Evolutionary conservation across 2,888 invertebrate species (phyloP), one percentile per base, ranked within the genome.

Genomic region (Nysson spinosus): DNA sequence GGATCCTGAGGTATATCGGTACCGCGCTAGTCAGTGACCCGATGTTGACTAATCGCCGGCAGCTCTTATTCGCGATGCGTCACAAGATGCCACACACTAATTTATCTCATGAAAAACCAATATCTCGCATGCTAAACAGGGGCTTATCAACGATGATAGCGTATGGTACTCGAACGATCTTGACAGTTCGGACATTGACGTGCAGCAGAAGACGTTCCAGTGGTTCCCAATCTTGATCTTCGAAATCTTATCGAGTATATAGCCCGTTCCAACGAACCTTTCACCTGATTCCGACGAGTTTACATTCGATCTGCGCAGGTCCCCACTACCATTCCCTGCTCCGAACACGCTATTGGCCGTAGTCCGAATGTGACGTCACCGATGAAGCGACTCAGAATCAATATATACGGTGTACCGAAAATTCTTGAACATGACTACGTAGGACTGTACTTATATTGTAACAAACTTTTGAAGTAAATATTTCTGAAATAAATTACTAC

Each of bases 11-110:
- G 46, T 22, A 12, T 3, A 56, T 63, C 62, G 49, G 71, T 60
- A 75, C 75, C 67, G 61, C 75, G 67, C 75, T 75, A 75, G 72
- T 75, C 75, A 75, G 54, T 63, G 46, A 34, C 51, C 35, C 37
- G 46, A 17, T 39, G 39, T 50, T 47, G 60, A 60, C 60, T 70
- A 70, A 69, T 54, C 46, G 55, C 44, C 37, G 43, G 34, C 14
- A 16, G 39, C 28, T 14, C 5, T n/a, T 43, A 32, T 19, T n/a
- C 7, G 4, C 30, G 37, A 42, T 46, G 35, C 49, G 50, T 49
- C 39, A 44, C 47, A 19, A 49, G 51, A 46, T 44, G 44, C 12
- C 28, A 19, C 4, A 26, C 52, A 52, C 32, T 28, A 56, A 54
- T 62, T 62, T 67, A 61, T 61, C 47, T 28, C 35, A 32, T 9